Conservation (phyloP, 1,140 invertebrate species). For the Pseudomyrmex dendroicus region DNA sequence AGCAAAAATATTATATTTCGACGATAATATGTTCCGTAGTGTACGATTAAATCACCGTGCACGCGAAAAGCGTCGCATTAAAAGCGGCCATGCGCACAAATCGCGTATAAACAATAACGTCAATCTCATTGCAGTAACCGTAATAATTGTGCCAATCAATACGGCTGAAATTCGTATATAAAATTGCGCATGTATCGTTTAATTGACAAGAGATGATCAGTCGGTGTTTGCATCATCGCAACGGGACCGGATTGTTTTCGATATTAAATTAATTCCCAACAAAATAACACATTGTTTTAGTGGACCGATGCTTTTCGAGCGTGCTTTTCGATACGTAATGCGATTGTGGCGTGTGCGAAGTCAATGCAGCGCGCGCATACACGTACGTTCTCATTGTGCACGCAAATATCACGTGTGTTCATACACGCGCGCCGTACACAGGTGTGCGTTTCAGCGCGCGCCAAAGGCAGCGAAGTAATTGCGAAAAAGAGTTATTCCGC, state of each 20-base stretch:
- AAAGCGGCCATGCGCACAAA: slow-evolving; percentile 1
- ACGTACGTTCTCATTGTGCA: slow-evolving; percentile 12
- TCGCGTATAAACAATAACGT: background rate
- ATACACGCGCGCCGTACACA: slow-evolving; percentile 28
- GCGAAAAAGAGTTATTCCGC: slow-evolving; percentile 70
- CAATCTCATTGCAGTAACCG: background rate
- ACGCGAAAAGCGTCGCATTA: slow-evolving; percentile 43
- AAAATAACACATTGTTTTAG: slow-evolving; percentile 2
- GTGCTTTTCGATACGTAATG: slow-evolving; percentile 19
- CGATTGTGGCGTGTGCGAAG: slow-evolving; percentile 19
- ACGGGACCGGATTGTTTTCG: background rate
- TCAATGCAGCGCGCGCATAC: background rate
- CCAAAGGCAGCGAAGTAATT: slow-evolving; percentile 64
- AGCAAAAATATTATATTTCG: slow-evolving; percentile 61
- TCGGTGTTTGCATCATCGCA: background rate
- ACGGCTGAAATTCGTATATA: background rate
- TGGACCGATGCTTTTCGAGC: slow-evolving; percentile 2
- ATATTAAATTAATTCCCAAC: slow-evolving; percentile 27
- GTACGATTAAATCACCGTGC: slow-evolving; percentile 65
- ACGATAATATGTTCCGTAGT: slow-evolving; percentile 50
- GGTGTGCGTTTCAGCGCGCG: slow-evolving; percentile 21
- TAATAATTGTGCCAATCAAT: background rate
- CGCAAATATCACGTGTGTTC: slow-evolving; percentile 19
- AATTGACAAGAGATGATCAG: background rate
- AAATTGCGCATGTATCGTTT: background rate